These are phyloP conservation scores for Ctenicera cuprea DNA, from an alignment of 2,888 invertebrate species.

Conservation along the genomic window DNA sequence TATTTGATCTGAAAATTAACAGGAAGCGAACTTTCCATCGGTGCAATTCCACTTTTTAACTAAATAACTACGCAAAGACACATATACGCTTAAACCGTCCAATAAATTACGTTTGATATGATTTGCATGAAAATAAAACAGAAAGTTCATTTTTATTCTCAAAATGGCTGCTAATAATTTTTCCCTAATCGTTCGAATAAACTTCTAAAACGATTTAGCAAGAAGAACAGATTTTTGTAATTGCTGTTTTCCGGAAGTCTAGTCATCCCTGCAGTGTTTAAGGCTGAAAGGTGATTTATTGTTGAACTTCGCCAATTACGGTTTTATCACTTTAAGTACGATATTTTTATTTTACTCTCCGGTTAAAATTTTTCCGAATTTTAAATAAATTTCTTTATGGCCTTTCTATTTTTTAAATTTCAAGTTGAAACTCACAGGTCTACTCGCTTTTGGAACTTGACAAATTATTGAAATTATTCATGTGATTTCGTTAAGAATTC, in stretches of 20 bases:
- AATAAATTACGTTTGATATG: neutral
- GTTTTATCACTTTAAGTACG: constrained; percentile 2
- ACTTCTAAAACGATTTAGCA: constrained; percentile 16
- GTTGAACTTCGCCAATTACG: constrained; percentile 11
- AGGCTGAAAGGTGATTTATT: constrained; percentile 12
- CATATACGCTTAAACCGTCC: too few species aligned
- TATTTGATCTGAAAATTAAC: neutral
- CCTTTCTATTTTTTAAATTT: too few species aligned
- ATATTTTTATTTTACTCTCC: constrained; percentile 5
- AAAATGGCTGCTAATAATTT: constrained; percentile 1
- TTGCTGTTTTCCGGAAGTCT: constrained; percentile 11
- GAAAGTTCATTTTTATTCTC: neutral
- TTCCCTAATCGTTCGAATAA: constrained; percentile 4
- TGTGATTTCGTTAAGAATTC: too few species aligned
- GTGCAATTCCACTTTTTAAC: too few species aligned
- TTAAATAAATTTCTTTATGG: too few species aligned
- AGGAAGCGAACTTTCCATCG: too few species aligned
- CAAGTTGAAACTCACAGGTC: too few species aligned
- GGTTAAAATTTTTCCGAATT: too few species aligned
- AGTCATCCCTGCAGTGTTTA: constrained; percentile 6
- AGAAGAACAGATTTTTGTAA: constrained; percentile 8
- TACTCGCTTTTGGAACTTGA: too few species aligned
- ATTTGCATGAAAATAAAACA: neutral
- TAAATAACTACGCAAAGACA: too few species aligned
- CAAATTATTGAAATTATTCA: too few species aligned